Percentiles rank a stretch among this genome's conserved stretches.
Conservation (phyloP, 2,113 vertebrate genomes). For the Silurus meridionalis region DNA sequence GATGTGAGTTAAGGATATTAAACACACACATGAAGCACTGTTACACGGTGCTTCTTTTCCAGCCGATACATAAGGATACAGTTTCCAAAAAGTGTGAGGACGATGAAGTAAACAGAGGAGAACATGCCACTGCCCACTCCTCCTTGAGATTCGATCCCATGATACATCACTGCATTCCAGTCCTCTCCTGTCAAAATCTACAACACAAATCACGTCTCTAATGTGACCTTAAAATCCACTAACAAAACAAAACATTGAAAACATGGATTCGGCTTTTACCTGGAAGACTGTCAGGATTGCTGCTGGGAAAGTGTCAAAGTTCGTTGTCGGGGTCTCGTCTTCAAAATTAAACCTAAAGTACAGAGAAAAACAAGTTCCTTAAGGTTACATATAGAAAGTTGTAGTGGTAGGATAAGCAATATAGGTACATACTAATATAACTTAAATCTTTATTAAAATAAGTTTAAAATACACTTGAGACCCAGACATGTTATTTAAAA, state of each 20-base stretch:
- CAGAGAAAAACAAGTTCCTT: constrained; percentile 20
- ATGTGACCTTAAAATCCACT: neutral
- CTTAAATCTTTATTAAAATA: neutral
- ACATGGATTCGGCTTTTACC: constrained; percentile 68
- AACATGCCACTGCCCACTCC: constrained; percentile 92
- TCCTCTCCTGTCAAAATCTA: constrained; percentile 95
- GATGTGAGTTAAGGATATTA: constrained; percentile 69
- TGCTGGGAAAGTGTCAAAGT: constrained; percentile 96
- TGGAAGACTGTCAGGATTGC: constrained; percentile 98
- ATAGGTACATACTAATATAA: neutral
- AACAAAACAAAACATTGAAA: neutral
- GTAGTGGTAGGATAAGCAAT: neutral
- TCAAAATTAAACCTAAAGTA: constrained; percentile 90
- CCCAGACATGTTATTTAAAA: neutral
- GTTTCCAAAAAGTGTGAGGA: constrained; percentile 93
- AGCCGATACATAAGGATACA: constrained; percentile 83
- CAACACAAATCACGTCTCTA: constrained; percentile 1
- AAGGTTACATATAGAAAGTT: neutral
- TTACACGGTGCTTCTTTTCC: neutral
- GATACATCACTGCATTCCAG: constrained; percentile 98
- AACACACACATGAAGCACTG: neutral
- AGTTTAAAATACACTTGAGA: neutral
- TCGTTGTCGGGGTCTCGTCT: constrained; percentile 92
- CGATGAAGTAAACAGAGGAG: constrained; percentile 94
- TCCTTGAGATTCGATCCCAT: constrained; percentile 90